A percentile compares a stretch with the other conserved stretches of the same genome.
phyloP scores from a whole-genome alignment of 2,113 vertebrate genomes.

The Mobula hypostoma region DNA sequence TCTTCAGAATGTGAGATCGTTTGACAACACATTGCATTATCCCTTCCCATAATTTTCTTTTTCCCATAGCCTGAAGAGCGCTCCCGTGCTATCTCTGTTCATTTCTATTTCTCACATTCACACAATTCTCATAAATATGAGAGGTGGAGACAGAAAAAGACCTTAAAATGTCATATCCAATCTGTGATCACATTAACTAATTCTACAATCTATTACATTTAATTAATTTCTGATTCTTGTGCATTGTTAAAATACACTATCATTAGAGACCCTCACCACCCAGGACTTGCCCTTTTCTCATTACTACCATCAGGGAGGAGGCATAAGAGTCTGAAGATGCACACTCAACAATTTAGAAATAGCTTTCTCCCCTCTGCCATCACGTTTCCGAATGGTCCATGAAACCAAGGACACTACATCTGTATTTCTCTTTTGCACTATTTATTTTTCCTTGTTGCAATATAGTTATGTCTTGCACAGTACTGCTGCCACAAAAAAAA shows the following conservation, averaged over 20 bases:
- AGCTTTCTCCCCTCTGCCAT: too few species aligned
- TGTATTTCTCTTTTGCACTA: too few species aligned
- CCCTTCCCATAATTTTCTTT: not conserved
- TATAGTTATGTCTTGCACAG: too few species aligned
- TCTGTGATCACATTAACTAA: not conserved
- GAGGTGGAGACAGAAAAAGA: not conserved
- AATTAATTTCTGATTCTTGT: not conserved
- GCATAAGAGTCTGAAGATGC: too few species aligned
- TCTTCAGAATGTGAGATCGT: constrained; percentile 9
- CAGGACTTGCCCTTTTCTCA: too few species aligned
- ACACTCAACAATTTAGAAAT: too few species aligned
- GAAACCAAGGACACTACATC: too few species aligned
- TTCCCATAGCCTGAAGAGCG: constrained; percentile 10
- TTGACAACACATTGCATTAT: constrained; percentile 31
- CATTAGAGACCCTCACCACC: too few species aligned
- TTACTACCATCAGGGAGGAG: too few species aligned
- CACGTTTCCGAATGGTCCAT: too few species aligned
- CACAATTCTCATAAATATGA: not conserved
- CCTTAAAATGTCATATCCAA: not conserved
- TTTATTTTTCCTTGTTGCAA: too few species aligned
- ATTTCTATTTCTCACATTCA: constrained; percentile 25
- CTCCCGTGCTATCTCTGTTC: not conserved
- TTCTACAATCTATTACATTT: not conserved
- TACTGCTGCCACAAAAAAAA: too few species aligned
- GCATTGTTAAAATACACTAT: not conserved